Percentiles rank a stretch among this genome's conserved stretches.
Evolutionary conservation across 2,888 invertebrate genomes (phyloP).

Genomic region (Synanthedon andrenaeformis): DNA sequence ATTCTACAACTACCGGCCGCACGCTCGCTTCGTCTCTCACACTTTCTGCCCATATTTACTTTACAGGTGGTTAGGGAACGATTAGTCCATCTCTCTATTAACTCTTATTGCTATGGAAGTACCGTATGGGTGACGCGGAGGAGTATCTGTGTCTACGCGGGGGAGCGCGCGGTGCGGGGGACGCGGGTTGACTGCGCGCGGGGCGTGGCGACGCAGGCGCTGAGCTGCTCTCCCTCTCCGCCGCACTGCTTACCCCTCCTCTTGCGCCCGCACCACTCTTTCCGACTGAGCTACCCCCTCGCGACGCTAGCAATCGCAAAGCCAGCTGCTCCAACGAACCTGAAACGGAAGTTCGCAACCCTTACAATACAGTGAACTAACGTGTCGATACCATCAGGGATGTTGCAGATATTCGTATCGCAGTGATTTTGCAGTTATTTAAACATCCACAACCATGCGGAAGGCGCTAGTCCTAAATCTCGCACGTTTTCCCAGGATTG

Average conservation of each 20-base stretch:
- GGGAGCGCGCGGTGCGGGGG: constrained; percentile 74
- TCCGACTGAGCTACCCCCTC: constrained; percentile 13
- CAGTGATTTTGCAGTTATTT: too few species aligned
- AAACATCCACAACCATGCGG: too few species aligned
- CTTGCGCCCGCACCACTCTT: constrained; percentile 4
- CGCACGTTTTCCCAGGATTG: too few species aligned
- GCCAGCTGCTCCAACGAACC: constrained; percentile 61
- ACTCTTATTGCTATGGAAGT: too few species aligned
- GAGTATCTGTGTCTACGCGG: constrained; percentile 73
- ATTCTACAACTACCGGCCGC: too few species aligned
- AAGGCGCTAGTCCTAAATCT: too few species aligned
- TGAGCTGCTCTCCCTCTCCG: constrained; percentile 42
- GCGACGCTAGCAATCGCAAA: constrained; percentile 47
- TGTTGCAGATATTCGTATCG: too few species aligned
- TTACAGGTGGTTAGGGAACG: too few species aligned
- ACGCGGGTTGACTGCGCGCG: constrained; percentile 82
- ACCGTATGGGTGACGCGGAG: constrained; percentile 83
- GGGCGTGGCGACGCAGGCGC: constrained; percentile 72
- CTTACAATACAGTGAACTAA: neutral
- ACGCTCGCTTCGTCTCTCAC: too few species aligned
- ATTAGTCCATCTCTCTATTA: too few species aligned
- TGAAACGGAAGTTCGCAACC: constrained; percentile 10
- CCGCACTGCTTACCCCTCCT: constrained; percentile 7
- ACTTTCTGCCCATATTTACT: too few species aligned
- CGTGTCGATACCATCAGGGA: neutral